A percentile compares a stretch with the other conserved stretches of the same genome.
These are phyloP conservation scores for Stenolophus ochropezus DNA, from an alignment of 2,888 invertebrate species.

Conservation along the genomic window DNA sequence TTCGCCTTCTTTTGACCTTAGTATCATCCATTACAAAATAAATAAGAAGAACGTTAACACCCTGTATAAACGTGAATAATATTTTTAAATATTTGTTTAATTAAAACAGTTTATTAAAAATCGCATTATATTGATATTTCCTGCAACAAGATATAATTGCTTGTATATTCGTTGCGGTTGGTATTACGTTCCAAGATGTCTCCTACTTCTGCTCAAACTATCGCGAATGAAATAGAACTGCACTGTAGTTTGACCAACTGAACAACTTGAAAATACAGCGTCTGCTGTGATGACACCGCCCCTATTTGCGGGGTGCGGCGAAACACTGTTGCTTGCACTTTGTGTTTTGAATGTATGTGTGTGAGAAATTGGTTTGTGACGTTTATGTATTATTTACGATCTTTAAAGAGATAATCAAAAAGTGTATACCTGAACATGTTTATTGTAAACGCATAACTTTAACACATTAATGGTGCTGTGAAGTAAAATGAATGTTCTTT, in stretches of 20 bases:
- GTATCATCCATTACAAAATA: too few relatives aligned
- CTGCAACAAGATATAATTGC: not conserved
- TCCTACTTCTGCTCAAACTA: not conserved
- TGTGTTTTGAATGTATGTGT: constrained; percentile 52
- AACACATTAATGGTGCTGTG: constrained; percentile 47
- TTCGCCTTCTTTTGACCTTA: too few relatives aligned
- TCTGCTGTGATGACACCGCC: constrained; percentile 54
- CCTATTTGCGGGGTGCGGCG: constrained; percentile 59
- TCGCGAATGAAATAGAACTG: constrained; percentile 19
- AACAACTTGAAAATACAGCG: constrained; percentile 33
- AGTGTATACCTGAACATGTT: constrained; percentile 31
- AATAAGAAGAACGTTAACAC: too few relatives aligned
- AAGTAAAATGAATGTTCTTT: constrained; percentile 37
- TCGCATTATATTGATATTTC: not conserved
- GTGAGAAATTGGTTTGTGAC: constrained; percentile 52
- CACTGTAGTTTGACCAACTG: constrained; percentile 18
- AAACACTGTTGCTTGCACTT: constrained; percentile 57
- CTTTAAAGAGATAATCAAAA: constrained; percentile 42
- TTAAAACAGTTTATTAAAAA: not conserved
- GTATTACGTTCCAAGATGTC: constrained; percentile 25
- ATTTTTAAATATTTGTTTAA: too few relatives aligned
- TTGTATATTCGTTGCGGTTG: not conserved
- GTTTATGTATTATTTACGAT: constrained; percentile 52
- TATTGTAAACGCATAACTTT: constrained; percentile 41
- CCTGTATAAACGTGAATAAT: too few relatives aligned